Evolutionary conservation across 2,113 vertebrate species (phyloP).

Genomic region (Kryptolebias marmoratus): DNA sequence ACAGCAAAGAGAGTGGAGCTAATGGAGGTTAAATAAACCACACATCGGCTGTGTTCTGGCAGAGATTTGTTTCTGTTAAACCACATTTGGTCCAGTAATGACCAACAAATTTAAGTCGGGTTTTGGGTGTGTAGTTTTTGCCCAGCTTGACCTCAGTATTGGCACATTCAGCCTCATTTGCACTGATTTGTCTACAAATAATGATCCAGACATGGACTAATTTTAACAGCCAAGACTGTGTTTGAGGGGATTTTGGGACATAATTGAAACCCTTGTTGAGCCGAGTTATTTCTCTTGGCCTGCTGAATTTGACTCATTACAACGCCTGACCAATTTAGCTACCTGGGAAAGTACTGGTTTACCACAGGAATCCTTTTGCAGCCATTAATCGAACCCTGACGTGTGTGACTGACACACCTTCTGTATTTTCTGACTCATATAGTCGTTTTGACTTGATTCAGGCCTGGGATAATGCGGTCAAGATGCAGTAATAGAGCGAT

Average conservation of each 20-base stretch:
- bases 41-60: not conserved
- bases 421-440: not conserved
- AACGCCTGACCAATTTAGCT: not conserved
- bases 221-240: not conserved
- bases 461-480: constrained; percentile 8
- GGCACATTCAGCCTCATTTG: not conserved
- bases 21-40: not conserved
- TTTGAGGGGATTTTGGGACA: not conserved
- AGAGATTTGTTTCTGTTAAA: not conserved
- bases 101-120: not conserved
- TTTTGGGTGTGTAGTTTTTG: not conserved
- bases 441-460: not conserved
- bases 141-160: no score
- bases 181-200: no score
- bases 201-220: not conserved
- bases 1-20: not conserved
- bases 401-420: not conserved
- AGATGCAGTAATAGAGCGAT: constrained; percentile 21
- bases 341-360: not conserved
- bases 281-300: not conserved
- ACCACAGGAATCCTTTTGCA: not conserved
- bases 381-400: not conserved
- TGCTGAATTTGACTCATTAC: not conserved
- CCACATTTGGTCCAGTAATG: not conserved
- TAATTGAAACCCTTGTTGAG: not conserved